Percentiles rank a stretch among this genome's conserved stretches.
Conservation (phyloP, 1,140 invertebrate species). For the Microplitis demolitor region DNA sequence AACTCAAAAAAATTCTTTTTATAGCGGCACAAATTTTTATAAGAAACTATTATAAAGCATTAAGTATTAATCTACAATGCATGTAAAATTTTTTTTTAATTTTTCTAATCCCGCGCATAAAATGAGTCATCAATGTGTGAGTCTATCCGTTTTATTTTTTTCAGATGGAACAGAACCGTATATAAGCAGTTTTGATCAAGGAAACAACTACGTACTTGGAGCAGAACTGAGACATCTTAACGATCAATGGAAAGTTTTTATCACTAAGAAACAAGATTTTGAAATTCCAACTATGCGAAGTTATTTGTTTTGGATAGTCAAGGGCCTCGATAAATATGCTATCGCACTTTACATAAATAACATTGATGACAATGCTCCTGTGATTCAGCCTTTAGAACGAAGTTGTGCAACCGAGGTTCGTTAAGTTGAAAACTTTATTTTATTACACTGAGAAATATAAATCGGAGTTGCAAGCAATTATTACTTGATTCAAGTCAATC, state of each 20-base stretch:
- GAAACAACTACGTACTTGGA: constrained; percentile 30
- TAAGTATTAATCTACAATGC: too few species aligned
- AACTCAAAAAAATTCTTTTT: too few species aligned
- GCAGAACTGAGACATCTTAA: constrained; percentile 19
- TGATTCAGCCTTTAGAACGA: constrained; percentile 56
- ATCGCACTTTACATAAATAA: constrained; percentile 57
- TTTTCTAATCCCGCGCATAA: too few species aligned
- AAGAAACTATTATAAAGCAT: too few species aligned
- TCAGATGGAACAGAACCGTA: constrained; percentile 2
- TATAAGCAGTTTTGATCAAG: constrained; percentile 21
- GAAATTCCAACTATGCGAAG: constrained; percentile 53
- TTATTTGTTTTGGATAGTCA: constrained; percentile 52
- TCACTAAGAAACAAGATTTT: constrained; percentile 59
- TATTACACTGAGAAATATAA: too few species aligned
- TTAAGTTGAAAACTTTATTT: not conserved
- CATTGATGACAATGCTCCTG: constrained; percentile 62
- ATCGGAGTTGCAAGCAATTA: too few species aligned
- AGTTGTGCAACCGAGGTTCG: constrained; percentile 48
- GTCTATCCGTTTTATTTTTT: not conserved
- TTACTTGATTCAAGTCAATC: too few species aligned
- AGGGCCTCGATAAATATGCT: constrained; percentile 35
- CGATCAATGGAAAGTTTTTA: constrained; percentile 30
- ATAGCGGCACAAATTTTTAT: too few species aligned
- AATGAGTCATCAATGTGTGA: too few species aligned
- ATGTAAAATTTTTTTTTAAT: not conserved